Evolutionary conservation across 1,140 invertebrate genomes (phyloP).

Genomic region (Drosophila rufa): DNA sequence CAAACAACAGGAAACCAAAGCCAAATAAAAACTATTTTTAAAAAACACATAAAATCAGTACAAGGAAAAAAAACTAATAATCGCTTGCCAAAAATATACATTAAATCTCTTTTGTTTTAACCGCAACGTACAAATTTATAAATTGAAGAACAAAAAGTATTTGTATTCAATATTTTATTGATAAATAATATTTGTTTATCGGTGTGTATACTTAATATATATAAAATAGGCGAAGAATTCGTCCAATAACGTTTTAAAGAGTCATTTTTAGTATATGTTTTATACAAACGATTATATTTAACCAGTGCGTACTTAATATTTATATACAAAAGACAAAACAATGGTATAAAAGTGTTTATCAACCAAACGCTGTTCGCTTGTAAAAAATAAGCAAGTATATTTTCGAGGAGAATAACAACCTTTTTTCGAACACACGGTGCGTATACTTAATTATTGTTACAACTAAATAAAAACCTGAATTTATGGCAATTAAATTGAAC

Average conservation of each 20-base stretch:
- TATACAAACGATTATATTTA: neutral
- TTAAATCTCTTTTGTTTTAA: neutral
- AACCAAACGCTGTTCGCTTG: neutral
- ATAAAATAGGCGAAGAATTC: neutral
- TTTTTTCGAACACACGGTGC: conserved; percentile 62
- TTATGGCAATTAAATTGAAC: conserved; percentile 36
- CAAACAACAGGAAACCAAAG: conserved; percentile 17
- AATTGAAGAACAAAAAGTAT: neutral
- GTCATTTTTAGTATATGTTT: neutral
- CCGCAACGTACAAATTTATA: neutral
- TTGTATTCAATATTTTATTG: neutral
- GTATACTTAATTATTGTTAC: conserved; percentile 55
- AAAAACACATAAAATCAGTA: conserved; percentile 1
- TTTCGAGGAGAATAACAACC: neutral
- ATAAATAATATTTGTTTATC: conserved; percentile 4
- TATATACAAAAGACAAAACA: neutral
- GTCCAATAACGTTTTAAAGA: neutral
- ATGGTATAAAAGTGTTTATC: neutral
- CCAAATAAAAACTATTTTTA: conserved; percentile 2
- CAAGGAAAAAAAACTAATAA: conserved; percentile 2
- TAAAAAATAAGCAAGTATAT: neutral
- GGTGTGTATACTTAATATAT: neutral
- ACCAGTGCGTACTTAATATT: conserved; percentile 11
- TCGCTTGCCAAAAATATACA: conserved; percentile 13
- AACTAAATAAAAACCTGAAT: conserved; percentile 41